Evolutionary conservation across 1,140 invertebrate genomes (phyloP).

Genomic region (Diploscapter pachys): DNA sequence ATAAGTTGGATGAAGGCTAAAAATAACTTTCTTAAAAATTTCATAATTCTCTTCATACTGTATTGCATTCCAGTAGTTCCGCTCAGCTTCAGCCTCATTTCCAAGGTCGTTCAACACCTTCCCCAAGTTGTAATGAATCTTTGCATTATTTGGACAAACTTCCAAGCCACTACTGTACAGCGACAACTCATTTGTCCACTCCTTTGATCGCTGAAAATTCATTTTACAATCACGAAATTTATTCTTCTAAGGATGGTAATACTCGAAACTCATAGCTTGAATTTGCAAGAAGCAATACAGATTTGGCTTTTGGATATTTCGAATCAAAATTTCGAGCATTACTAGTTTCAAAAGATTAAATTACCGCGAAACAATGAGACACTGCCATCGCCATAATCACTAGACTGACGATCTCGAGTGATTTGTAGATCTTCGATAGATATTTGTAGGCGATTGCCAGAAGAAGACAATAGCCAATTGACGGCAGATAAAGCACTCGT

Average conservation of each 20-base stretch:
- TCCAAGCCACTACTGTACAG: slow-evolving; percentile 59
- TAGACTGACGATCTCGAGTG: slow-evolving; percentile 2
- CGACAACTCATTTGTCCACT: slow-evolving; percentile 48
- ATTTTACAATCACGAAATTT: slow-evolving; percentile 47
- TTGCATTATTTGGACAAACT: slow-evolving; percentile 72
- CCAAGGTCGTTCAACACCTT: slow-evolving; percentile 78
- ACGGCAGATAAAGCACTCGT: slow-evolving; percentile 89
- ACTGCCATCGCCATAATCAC: slow-evolving; percentile 11
- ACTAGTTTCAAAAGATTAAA: background rate
- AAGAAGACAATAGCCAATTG: slow-evolving; percentile 92
- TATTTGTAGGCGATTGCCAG: slow-evolving; percentile 74
- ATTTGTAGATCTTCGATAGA: slow-evolving; percentile 35
- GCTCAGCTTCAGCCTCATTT: slow-evolving; percentile 69
- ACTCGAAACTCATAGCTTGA: too few relatives aligned
- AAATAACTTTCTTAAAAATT: slow-evolving; percentile 12
- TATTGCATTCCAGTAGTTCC: slow-evolving; percentile 76
- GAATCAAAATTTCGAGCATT: background rate
- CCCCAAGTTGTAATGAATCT: slow-evolving; percentile 92
- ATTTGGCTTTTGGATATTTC: too few relatives aligned
- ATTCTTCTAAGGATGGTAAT: background rate
- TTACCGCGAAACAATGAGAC: slow-evolving; percentile 20
- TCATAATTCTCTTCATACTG: slow-evolving; percentile 62
- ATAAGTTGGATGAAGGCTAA: slow-evolving; percentile 79
- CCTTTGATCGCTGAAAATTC: slow-evolving; percentile 46
- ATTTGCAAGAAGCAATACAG: too few relatives aligned